These are phyloP conservation scores for Ovis canadensis DNA, from an alignment of 2,113 vertebrate genomes.

Conservation along the genomic window DNA sequence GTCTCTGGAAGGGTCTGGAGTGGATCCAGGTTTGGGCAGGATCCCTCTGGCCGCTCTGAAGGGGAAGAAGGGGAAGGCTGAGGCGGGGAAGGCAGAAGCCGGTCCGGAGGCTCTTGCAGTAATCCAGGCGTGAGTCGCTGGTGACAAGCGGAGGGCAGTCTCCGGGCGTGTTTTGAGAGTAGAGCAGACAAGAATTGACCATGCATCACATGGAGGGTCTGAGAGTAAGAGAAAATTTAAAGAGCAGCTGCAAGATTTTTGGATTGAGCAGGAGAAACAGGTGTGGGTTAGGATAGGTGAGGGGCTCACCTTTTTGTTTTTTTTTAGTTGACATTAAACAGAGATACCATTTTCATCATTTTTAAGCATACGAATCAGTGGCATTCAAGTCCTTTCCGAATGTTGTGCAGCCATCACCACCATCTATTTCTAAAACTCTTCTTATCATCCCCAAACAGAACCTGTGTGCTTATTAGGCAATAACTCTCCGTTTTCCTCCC, in stretches of 20 bases:
- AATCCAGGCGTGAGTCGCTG: rapidly evolving
- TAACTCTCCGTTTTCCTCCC: rapidly evolving
- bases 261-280: background rate
- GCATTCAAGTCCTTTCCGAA: rapidly evolving
- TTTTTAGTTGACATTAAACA: background rate
- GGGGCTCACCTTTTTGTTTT: rapidly evolving
- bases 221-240: no score
- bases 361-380: rapidly evolving
- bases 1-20: background rate
- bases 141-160: rapidly evolving
- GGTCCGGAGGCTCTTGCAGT: rapidly evolving
- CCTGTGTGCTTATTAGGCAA: rapidly evolving
- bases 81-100: rapidly evolving
- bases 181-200: rapidly evolving
- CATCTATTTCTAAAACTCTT: background rate
- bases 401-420: background rate
- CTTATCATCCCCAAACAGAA: background rate
- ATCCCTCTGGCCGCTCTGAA: rapidly evolving
- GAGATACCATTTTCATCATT: background rate
- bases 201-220: rapidly evolving
- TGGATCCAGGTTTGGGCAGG: background rate
- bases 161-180: rapidly evolving
- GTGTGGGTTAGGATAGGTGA: rapidly evolving
- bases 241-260: rapidly evolving
- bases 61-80: background rate